Evolutionary conservation across 2,888 invertebrate genomes (phyloP).

Genomic region (Rambutsinella grinnellia): DNA sequence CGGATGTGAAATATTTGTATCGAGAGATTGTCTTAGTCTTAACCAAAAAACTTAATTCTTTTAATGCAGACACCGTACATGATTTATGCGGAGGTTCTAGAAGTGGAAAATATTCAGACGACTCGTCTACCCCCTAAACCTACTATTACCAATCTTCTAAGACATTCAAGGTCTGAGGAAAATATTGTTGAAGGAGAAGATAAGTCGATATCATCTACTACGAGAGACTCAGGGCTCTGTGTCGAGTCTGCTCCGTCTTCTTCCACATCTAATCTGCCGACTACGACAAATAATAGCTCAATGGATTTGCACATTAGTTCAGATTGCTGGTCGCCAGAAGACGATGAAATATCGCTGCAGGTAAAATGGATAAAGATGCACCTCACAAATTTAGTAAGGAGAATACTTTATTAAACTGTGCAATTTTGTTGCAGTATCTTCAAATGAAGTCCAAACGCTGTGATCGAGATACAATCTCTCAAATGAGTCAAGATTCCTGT

Average conservation of each 20-base stretch:
- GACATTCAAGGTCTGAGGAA: constrained; percentile 95
- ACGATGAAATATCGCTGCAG: constrained; percentile 91
- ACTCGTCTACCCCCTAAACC: constrained; percentile 90
- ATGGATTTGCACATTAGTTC: constrained; percentile 70
- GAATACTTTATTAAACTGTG: constrained; percentile 1
- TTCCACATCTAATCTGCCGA: constrained; percentile 67
- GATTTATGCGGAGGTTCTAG: constrained; percentile 96
- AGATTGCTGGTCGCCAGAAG: constrained; percentile 95
- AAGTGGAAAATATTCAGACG: constrained; percentile 85
- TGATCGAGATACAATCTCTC: constrained; percentile 88
- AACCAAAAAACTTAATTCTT: too few relatives aligned
- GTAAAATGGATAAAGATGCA: constrained; percentile 68
- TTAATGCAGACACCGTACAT: constrained; percentile 95
- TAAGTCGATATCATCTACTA: constrained; percentile 67
- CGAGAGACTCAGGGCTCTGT: constrained; percentile 38
- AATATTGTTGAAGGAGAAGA: constrained; percentile 76
- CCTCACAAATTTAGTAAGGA: neutral
- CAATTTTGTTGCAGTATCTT: constrained; percentile 73
- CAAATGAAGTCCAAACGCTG: constrained; percentile 75
- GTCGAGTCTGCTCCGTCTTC: constrained; percentile 68
- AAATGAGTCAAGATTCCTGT: constrained; percentile 88
- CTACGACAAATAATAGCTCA: constrained; percentile 66
- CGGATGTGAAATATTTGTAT: too few relatives aligned
- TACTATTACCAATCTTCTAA: constrained; percentile 80
- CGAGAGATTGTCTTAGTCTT: too few relatives aligned